phyloP scores from a whole-genome alignment of 2,888 invertebrate species.

The Operophtera brumata region DNA sequence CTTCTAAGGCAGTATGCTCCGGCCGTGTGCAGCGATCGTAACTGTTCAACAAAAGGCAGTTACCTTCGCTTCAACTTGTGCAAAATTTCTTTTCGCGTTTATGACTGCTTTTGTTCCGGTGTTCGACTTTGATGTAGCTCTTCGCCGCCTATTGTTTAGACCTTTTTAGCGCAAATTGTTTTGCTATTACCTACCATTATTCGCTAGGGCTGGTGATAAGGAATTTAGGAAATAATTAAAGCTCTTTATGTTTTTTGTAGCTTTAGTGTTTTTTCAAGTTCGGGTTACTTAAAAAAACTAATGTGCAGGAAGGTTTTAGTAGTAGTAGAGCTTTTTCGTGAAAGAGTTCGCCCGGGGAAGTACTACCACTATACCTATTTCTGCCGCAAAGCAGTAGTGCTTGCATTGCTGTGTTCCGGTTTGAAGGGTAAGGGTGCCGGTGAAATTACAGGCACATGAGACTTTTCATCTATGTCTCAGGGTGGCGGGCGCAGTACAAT shows the following conservation, averaged over 20 bases:
- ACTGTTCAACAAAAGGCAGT: conserved; percentile 16
- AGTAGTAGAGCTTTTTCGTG: too few species aligned
- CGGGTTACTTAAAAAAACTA: too few species aligned
- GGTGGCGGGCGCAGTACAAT: too few species aligned
- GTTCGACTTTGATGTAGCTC: conserved; percentile 26
- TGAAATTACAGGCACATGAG: too few species aligned
- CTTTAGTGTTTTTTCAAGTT: not conserved
- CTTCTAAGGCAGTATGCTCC: not conserved
- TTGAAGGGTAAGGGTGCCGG: too few species aligned
- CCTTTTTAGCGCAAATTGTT: conserved; percentile 56
- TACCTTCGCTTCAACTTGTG: conserved; percentile 48
- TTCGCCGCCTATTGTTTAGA: conserved; percentile 42
- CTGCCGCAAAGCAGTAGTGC: too few species aligned
- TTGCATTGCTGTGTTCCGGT: too few species aligned
- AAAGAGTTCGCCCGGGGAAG: too few species aligned
- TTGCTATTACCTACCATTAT: conserved; percentile 31
- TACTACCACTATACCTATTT: too few species aligned
- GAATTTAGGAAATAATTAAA: conserved; percentile 3
- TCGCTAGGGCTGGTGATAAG: conserved; percentile 10
- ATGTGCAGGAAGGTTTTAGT: too few species aligned
- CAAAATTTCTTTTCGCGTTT: conserved; percentile 75
- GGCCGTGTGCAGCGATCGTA: not conserved
- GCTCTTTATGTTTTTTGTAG: not conserved
- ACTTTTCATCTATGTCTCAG: too few species aligned
- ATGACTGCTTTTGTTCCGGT: conserved; percentile 58